Evolutionary conservation across 2,113 vertebrate species (phyloP), one percentile per base, ranked within the genome.

Genomic region (Tachysurus vachellii): DNA sequence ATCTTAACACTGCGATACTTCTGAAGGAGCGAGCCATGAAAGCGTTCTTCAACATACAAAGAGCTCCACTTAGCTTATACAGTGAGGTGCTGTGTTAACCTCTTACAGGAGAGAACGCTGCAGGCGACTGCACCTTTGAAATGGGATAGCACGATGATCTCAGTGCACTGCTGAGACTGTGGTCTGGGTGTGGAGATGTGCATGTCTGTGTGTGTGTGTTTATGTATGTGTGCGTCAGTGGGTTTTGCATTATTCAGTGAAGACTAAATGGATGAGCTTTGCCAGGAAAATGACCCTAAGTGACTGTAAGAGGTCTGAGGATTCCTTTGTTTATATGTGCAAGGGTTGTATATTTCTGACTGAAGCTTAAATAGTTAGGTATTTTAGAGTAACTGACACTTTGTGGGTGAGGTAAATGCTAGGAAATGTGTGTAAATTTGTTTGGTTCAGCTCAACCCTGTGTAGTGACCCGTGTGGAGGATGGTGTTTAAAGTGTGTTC

Each of bases 41-140:
- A 62, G 56, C 31, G 11, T 73, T 82, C 68, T 85, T 80, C 28
- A 36, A 23, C 21, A 59, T 57, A 56, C 66, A 85, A 71, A 86
- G 84, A 71, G 81, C 42, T 82, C 56, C 85, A 77, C 81, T 83
- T 77, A 83, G 53, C 66, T n/a, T 54, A 79, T 71, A 70, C 77
- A 64, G 80, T 62, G 56, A 9, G 23, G 80, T 21, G 61, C 44
- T 42, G 59, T 54, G 80, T 87, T 75, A 75, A 76, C 56, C 68
- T 36, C 59, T 61, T 57, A 42, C 47, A 28, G 59, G 66, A 77
- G 70, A 82, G 68, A 85, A 53, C 31, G 70, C 86, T 89, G 50
- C 50, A 85, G 86, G 86, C 80, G 53, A 80, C 59, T 85, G 50
- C 86, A 79, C 83, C 81, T 90, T 90, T 90, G 86, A 90, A 86